These are phyloP conservation scores for Brassicogethes aeneus DNA, from an alignment of 2,888 invertebrate genomes.

Conservation along the genomic window DNA sequence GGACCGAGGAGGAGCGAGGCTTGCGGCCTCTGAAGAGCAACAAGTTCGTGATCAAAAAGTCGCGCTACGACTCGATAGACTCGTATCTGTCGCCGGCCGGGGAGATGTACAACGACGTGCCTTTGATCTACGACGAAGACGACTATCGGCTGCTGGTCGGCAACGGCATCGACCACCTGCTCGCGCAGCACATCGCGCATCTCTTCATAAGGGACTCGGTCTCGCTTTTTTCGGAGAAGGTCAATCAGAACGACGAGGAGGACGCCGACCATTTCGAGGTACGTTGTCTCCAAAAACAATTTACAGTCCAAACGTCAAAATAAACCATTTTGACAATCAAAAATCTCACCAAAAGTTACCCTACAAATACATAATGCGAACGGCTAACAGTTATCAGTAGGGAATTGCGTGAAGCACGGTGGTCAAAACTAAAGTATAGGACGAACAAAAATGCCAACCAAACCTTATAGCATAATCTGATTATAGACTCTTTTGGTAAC, in stretches of 20 bases:
- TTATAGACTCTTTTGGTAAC: too few relatives aligned
- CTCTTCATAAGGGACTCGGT: conserved; percentile 96
- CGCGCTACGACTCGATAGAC: conserved; percentile 96
- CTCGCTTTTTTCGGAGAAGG: conserved; percentile 88
- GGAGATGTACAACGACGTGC: conserved; percentile 90
- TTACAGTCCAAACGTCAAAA: too few relatives aligned
- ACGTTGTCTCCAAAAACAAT: conserved; percentile 15
- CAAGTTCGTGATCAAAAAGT: conserved; percentile 83
- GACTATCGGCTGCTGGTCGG: conserved; percentile 75
- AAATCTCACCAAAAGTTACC: too few relatives aligned
- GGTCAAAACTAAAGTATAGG: too few relatives aligned
- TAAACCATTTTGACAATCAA: too few relatives aligned
- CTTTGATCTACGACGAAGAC: conserved; percentile 73
- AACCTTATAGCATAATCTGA: too few relatives aligned
- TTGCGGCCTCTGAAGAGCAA: conserved; percentile 60
- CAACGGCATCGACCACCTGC: conserved; percentile 84
- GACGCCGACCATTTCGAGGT: conserved; percentile 99
- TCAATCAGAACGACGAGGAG: conserved; percentile 84
- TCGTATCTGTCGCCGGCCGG: conserved; percentile 89
- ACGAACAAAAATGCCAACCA: too few relatives aligned
- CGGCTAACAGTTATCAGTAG: too few relatives aligned
- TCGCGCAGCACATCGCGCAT: conserved; percentile 95
- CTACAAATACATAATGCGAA: too few relatives aligned
- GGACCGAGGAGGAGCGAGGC: conserved; percentile 88
- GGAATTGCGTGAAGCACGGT: too few relatives aligned